Conservation (phyloP, 2,113 vertebrate genomes). For the Colaptes auratus region DNA sequence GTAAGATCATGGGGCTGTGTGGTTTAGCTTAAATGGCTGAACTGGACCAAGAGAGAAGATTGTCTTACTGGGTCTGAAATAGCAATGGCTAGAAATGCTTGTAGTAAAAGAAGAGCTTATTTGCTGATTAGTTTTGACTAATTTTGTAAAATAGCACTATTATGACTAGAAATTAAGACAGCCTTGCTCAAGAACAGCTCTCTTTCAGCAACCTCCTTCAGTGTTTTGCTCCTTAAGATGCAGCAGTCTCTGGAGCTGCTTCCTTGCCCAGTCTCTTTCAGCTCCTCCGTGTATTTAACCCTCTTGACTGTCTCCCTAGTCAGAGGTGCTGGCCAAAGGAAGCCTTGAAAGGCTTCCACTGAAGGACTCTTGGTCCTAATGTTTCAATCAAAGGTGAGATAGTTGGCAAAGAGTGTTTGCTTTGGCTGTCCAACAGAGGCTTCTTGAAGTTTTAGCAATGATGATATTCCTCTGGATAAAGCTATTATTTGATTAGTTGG, state of each 20-base stretch:
- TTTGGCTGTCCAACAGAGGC: background rate
- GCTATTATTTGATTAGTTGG: background rate
- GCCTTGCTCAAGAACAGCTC: background rate
- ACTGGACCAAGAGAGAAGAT: background rate
- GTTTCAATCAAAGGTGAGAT: background rate
- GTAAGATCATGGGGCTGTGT: background rate
- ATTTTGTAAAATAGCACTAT: background rate
- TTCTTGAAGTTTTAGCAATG: background rate
- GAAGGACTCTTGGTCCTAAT: background rate
- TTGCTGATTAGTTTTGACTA: background rate
- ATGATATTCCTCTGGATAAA: background rate
- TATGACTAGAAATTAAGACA: background rate
- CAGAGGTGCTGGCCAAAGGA: background rate
- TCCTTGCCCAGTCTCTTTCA: background rate
- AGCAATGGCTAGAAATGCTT: background rate
- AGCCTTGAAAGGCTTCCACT: background rate
- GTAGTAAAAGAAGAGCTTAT: background rate
- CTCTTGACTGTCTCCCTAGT: background rate
- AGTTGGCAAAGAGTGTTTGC: background rate
- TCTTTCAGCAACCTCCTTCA: background rate
- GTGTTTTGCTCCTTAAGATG: background rate
- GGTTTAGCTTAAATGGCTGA: background rate
- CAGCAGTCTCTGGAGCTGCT: background rate
- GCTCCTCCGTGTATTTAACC: background rate
- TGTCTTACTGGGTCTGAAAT: background rate